Evolutionary conservation across 2,797 vertebrate genomes (phyloP), one percentile per base, ranked within the genome.

Genomic region (Lepus oiostolus): DNA sequence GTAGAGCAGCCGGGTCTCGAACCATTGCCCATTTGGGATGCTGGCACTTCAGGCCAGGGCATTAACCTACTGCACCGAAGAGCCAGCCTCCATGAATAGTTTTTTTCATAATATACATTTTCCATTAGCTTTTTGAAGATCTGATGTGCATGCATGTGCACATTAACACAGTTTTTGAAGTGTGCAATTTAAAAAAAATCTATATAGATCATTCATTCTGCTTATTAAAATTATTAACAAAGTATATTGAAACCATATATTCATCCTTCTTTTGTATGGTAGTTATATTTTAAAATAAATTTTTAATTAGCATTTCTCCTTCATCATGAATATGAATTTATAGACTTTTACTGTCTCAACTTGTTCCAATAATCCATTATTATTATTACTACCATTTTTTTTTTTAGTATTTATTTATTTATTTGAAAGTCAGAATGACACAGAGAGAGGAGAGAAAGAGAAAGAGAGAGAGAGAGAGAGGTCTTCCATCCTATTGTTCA

Each of bases 141-240:
- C 14, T 17, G 19, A 58, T 58, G 42, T 42, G 7, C 42, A 42
- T 42, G 54, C 54, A 58, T 17, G 19, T 58, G 14, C 11, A 50
- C 28, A 70, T 58, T 52, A 16, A 62, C 32, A 81, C 10, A 76
- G 35, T 42, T 58, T 80, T 88, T 35, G 12, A 52, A 80, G 14
- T 68, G 38, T 86, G 47, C 52, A 62, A 17, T 58, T 58, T 58
- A 1, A 16, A 58, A 58, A 58, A 86, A 60, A 88, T 68, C 1
- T 50, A 0, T 83, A 72, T 79, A 91, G 14, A 72, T 76, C 54
- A 92, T 63, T 67, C 30, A 93, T 80, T 83, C 17, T 87, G 63
- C 13, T 95, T 92, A 71, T 54, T 88, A 91, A 88, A 89, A 90
- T 70, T 82, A 77, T 76, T 76, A 90, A 68, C n/a, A 80, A 80